These are phyloP conservation scores for Bufo bufo DNA, from an alignment of 2,113 vertebrate species.

Conservation along the genomic window DNA sequence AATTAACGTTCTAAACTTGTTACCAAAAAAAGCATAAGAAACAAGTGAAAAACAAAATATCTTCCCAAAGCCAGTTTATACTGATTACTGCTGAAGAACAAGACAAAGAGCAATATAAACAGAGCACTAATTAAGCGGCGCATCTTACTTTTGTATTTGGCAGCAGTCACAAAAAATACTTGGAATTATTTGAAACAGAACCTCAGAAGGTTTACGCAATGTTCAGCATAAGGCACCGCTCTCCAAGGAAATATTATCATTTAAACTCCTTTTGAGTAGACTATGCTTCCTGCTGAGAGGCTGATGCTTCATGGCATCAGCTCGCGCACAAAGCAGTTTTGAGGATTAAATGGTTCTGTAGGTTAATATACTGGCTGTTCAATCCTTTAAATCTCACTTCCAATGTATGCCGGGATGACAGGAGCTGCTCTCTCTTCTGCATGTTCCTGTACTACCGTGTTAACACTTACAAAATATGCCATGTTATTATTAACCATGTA, in stretches of 20 bases:
- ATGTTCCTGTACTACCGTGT: not conserved
- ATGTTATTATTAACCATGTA: conserved; percentile 18
- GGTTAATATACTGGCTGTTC: conserved; percentile 57
- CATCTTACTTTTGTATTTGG: conserved; percentile 39
- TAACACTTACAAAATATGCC: conserved; percentile 14
- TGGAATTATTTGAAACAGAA: conserved; percentile 58
- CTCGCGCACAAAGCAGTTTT: conserved; percentile 52
- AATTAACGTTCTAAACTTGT: conserved; percentile 19
- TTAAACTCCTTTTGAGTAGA: conserved; percentile 58
- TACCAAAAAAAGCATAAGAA: not conserved
- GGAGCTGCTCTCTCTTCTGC: conserved; percentile 18
- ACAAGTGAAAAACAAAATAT: not conserved
- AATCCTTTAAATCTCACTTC: conserved; percentile 53
- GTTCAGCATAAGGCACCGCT: conserved; percentile 58
- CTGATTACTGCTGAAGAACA: conserved; percentile 22
- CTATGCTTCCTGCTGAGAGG: conserved; percentile 51
- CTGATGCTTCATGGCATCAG: conserved; percentile 55
- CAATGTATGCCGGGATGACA: conserved; percentile 47
- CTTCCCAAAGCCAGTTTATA: conserved; percentile 4
- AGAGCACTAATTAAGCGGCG: conserved; percentile 49
- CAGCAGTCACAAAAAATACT: conserved; percentile 40
- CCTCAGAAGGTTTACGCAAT: conserved; percentile 50
- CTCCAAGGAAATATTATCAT: conserved; percentile 58
- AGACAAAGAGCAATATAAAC: conserved; percentile 33
- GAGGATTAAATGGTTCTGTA: conserved; percentile 57